phyloP scores from a whole-genome alignment of 2,888 invertebrate species.

The Diaprepes abbreviatus region DNA sequence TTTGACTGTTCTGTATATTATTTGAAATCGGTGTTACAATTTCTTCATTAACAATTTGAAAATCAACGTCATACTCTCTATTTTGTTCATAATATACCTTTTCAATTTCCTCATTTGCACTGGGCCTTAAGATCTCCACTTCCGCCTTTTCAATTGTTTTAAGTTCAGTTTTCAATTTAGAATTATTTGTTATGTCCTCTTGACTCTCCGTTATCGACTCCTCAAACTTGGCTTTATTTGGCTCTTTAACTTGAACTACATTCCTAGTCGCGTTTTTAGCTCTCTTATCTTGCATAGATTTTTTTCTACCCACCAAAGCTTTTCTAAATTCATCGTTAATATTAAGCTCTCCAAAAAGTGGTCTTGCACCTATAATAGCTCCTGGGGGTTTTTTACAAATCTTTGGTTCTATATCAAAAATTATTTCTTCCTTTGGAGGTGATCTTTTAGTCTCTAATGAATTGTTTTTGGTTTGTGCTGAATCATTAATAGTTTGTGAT shows the following conservation, averaged over 20 bases:
- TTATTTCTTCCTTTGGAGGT: constrained; percentile 48
- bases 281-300: constrained; percentile 59
- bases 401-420: constrained; percentile 52
- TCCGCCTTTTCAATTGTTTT: constrained; percentile 60
- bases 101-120: constrained; percentile 63
- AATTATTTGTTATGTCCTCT: constrained; percentile 51
- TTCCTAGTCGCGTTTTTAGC: constrained; percentile 52
- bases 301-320: constrained; percentile 61
- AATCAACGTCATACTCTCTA: constrained; percentile 63
- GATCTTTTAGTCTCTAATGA: too few relatives aligned
- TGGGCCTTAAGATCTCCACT: constrained; percentile 59
- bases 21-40: constrained; percentile 12
- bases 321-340: constrained; percentile 66
- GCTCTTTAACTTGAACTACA: constrained; percentile 47
- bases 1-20: not conserved
- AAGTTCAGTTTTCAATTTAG: constrained; percentile 55
- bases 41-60: constrained; percentile 62
- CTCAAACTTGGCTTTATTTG: constrained; percentile 56
- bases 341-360: constrained; percentile 65
- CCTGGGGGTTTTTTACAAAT: constrained; percentile 65
- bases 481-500: not conserved
- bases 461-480: not conserved
- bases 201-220: constrained; percentile 53
- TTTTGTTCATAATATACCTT: constrained; percentile 64
- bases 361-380: constrained; percentile 65